Percentiles rank a stretch among this genome's conserved stretches.
These are phyloP conservation scores for Calonectris borealis DNA, from an alignment of 2,113 vertebrate genomes.

Conservation along the genomic window DNA sequence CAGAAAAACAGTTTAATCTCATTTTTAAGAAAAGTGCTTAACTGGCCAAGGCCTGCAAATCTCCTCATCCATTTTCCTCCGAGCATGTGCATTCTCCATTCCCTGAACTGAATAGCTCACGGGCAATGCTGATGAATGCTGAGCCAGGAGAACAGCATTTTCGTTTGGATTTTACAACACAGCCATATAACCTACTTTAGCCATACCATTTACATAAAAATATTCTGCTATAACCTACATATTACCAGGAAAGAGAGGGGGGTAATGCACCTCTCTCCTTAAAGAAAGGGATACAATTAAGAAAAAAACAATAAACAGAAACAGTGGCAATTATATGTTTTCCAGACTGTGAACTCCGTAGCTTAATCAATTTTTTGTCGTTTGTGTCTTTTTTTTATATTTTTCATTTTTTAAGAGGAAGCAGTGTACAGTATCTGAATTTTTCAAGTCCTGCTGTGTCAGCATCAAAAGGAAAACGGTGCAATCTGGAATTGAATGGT, in stretches of 20 bases:
- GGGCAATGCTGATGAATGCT: not conserved
- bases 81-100: not conserved
- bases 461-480: not conserved
- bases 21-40: not conserved
- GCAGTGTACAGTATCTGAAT: not conserved
- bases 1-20: not conserved
- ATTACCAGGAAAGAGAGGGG: not conserved
- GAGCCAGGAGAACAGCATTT: slow-evolving; percentile 14
- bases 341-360: not conserved
- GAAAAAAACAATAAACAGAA: not conserved
- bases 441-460: not conserved
- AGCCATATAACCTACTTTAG: not conserved
- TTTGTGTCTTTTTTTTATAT: not conserved
- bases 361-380: not conserved
- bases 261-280: not conserved
- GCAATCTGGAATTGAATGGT: not conserved
- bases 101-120: not conserved
- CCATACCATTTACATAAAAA: slow-evolving; percentile 5
- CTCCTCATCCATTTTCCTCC: not conserved
- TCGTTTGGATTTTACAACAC: not conserved
- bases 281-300: not conserved
- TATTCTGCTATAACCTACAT: not conserved
- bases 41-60: not conserved
- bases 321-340: not conserved
- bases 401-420: not conserved